Conservation (phyloP, 2,113 vertebrate genomes). For the Poeciliopsis turrubarensis region DNA sequence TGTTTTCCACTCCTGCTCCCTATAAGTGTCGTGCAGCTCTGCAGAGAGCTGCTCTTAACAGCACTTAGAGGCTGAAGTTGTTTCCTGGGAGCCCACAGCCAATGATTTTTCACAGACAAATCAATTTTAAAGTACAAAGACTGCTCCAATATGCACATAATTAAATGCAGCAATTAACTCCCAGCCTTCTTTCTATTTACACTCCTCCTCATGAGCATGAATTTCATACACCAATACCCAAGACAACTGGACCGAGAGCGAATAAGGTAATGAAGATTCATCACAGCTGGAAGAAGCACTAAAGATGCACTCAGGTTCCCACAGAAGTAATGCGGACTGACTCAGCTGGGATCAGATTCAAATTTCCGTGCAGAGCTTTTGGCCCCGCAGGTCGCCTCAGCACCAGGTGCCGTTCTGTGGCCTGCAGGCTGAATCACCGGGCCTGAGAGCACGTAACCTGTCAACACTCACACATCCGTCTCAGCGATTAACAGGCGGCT, state of each 20-base stretch:
- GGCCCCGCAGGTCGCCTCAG: neutral
- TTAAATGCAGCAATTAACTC: conserved; percentile 62
- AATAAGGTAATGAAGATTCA: conserved; percentile 26
- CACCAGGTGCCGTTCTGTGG: conserved; percentile 30
- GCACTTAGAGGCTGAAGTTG: conserved; percentile 29
- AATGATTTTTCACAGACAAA: conserved; percentile 23
- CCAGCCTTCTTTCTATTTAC: conserved; percentile 10
- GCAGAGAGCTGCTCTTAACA: conserved; percentile 36
- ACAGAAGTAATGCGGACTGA: conserved; percentile 22
- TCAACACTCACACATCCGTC: conserved; percentile 37
- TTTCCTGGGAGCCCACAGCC: neutral
- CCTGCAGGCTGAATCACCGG: conserved; percentile 38
- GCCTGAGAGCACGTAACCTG: conserved; percentile 22
- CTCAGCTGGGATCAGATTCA: conserved; percentile 38
- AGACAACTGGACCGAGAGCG: conserved; percentile 47
- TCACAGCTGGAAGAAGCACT: conserved; percentile 19
- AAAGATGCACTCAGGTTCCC: neutral
- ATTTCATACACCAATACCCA: conserved; percentile 22
- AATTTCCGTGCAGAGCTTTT: conserved; percentile 6
- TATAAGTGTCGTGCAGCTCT: neutral
- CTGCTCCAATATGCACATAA: conserved; percentile 30
- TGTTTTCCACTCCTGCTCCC: conserved; percentile 8
- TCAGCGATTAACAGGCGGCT: conserved; percentile 51
- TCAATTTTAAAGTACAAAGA: conserved; percentile 34
- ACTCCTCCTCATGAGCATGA: neutral